Percentiles rank a stretch among this genome's conserved stretches.
phyloP scores from a whole-genome alignment of 2,888 invertebrate species.

The Drosophila picticornis region DNA sequence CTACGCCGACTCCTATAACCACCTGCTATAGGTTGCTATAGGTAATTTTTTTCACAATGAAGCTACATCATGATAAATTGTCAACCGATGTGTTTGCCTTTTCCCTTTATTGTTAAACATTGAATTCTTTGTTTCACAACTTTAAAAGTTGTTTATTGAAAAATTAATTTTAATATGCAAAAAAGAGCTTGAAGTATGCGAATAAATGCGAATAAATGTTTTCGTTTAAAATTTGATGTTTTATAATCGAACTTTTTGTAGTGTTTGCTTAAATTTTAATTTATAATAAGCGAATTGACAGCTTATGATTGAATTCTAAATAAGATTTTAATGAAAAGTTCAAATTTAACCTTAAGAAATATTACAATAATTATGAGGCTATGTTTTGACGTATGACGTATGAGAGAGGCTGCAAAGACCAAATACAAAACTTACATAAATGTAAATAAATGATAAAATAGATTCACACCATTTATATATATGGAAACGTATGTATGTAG shows the following conservation, averaged over 20 bases:
- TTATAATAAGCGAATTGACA: neutral
- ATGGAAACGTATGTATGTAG: neutral
- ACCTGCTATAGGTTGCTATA: slow-evolving; percentile 36
- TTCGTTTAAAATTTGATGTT: neutral
- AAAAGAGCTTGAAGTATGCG: neutral
- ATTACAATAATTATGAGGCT: neutral
- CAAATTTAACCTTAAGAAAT: rapidly evolving
- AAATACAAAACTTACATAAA: neutral
- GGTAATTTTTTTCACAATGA: neutral
- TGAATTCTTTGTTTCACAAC: neutral
- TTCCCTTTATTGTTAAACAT: neutral
- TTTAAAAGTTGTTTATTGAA: neutral
- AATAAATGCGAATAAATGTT: too few relatives aligned
- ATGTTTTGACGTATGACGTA: neutral
- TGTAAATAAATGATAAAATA: neutral
- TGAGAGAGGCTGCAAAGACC: neutral
- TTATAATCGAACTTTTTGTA: neutral
- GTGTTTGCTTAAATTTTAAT: neutral
- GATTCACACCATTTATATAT: neutral
- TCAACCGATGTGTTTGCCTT: neutral
- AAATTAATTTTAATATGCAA: neutral
- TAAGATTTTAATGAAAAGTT: neutral
- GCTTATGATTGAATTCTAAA: neutral
- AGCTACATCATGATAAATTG: neutral
- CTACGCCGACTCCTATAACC: slow-evolving; percentile 22